phyloP scores from a whole-genome alignment of 2,113 vertebrate species.

The Isurus oxyrinchus region DNA sequence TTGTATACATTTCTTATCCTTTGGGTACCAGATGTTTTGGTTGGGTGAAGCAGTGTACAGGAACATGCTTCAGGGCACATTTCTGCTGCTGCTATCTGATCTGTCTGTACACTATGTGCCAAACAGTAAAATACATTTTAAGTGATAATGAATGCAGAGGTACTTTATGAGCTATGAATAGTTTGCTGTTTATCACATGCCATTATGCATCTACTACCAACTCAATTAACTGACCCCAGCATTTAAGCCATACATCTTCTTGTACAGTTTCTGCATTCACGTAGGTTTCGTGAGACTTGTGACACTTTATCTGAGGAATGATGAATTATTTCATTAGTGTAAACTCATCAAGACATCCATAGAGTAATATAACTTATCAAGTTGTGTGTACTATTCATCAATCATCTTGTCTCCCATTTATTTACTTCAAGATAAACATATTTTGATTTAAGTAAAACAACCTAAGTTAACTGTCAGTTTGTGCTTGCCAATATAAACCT shows the following conservation, averaged over 20 bases:
- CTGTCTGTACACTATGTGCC: neutral
- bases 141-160: neutral
- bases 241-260: neutral
- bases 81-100: neutral
- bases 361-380: conserved; percentile 9
- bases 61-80: neutral
- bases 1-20: neutral
- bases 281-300: too few species aligned
- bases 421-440: neutral
- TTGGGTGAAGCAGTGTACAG: neutral
- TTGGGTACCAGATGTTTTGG: neutral
- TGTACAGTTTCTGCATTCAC: neutral
- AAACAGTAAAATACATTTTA: neutral
- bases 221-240: neutral
- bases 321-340: conserved; percentile 5
- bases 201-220: neutral
- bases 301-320: neutral
- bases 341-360: neutral
- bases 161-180: neutral
- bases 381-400: neutral
- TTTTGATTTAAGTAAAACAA: neutral
- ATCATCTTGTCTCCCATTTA: neutral
- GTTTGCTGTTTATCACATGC: neutral
- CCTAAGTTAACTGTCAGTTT: neutral
- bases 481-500: neutral